Percentiles rank a stretch among this genome's conserved stretches.
Conservation (phyloP, 1,140 invertebrate genomes). For the Bombus confusus region DNA sequence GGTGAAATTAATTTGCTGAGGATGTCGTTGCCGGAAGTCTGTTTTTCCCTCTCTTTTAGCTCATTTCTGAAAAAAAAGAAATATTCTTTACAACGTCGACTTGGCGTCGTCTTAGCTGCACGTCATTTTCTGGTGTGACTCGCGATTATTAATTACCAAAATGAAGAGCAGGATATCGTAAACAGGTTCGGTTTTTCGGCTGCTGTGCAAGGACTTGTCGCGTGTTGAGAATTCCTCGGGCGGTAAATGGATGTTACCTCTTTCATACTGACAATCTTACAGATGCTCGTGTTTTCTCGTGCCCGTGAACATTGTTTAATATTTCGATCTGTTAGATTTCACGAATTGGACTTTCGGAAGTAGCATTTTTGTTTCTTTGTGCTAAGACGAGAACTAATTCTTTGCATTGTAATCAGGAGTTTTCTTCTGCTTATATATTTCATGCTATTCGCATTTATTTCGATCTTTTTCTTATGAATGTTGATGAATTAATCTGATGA, state of each 20-base stretch:
- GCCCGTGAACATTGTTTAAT: slow-evolving; percentile 9
- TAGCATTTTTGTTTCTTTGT: neutral
- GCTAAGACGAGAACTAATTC: neutral
- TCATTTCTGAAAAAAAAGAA: neutral
- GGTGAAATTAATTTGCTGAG: slow-evolving; percentile 2
- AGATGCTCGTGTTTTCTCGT: slow-evolving; percentile 7
- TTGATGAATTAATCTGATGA: neutral
- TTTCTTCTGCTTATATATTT: neutral
- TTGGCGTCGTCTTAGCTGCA: neutral
- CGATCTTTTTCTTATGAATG: neutral
- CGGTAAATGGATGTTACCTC: slow-evolving; percentile 9
- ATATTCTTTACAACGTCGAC: slow-evolving; percentile 10
- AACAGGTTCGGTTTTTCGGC: slow-evolving; percentile 6
- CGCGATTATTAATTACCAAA: slow-evolving; percentile 24
- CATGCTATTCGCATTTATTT: neutral
- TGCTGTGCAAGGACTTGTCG: no score
- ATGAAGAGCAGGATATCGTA: slow-evolving; percentile 3
- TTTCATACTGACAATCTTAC: neutral
- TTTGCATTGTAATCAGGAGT: neutral
- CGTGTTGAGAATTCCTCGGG: neutral
- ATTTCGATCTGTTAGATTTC: neutral
- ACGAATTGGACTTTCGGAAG: neutral
- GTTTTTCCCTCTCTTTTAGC: neutral
- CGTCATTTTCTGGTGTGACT: slow-evolving; percentile 4
- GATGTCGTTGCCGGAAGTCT: neutral